These are phyloP conservation scores for Lampris incognitus DNA, from an alignment of 2,113 vertebrate genomes.

Conservation along the genomic window DNA sequence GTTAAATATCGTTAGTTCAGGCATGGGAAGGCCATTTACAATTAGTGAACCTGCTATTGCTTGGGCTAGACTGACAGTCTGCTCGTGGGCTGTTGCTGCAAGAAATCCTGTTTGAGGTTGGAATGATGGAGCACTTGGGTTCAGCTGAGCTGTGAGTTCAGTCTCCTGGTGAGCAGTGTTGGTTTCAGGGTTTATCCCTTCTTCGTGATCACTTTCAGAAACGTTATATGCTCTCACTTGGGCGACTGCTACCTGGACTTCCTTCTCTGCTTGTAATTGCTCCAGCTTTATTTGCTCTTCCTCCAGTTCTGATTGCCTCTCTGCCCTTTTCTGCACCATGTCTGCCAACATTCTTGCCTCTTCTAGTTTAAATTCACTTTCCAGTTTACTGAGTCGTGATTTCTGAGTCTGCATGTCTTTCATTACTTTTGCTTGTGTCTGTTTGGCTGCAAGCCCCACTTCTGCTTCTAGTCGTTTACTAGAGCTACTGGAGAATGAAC, in stretches of 20 bases:
- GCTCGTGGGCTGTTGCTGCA: not conserved
- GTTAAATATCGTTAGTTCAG: conserved; percentile 28
- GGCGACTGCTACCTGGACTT: conserved; percentile 28
- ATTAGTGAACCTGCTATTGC: conserved; percentile 34
- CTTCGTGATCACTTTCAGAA: conserved; percentile 18
- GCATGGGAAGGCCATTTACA: conserved; percentile 16
- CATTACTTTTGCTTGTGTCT: conserved; percentile 34
- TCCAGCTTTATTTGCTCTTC: conserved; percentile 29
- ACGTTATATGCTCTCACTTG: conserved; percentile 15
- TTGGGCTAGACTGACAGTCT: conserved; percentile 17
- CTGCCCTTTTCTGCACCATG: conserved; percentile 17
- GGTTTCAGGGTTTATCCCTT: not conserved
- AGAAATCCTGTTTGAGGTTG: conserved; percentile 1
- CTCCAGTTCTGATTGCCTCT: conserved; percentile 14
- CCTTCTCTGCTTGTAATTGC: conserved; percentile 12
- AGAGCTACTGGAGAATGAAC: conserved; percentile 1
- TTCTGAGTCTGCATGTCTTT: conserved; percentile 23
- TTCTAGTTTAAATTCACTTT: conserved; percentile 33
- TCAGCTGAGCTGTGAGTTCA: not conserved
- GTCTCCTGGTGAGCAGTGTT: not conserved
- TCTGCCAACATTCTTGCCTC: conserved; percentile 19
- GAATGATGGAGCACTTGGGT: conserved; percentile 14
- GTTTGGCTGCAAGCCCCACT: conserved; percentile 33
- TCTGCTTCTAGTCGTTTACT: conserved; percentile 24
- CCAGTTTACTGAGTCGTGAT: conserved; percentile 17